A percentile compares a stretch with the other conserved stretches of the same genome.
Evolutionary conservation across 2,113 vertebrate genomes (phyloP).

Genomic region (Bombycilla garrulus): DNA sequence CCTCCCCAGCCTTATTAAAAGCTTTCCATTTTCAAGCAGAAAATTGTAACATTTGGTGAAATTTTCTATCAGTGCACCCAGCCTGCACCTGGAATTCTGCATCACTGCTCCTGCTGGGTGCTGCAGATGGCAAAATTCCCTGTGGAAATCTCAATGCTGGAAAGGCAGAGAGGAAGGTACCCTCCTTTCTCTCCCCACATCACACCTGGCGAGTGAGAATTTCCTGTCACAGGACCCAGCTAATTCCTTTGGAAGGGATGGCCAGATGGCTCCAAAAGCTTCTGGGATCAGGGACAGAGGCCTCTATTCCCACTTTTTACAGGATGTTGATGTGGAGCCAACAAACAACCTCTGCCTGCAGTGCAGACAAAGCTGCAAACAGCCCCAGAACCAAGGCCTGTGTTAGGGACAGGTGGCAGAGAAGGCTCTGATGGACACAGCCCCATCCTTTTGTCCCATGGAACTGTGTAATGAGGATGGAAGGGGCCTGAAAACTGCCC

Average conservation of each 20-base stretch:
- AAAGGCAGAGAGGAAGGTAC: neutral
- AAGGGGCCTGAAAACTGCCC: neutral
- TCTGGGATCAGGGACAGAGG: neutral
- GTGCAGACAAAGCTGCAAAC: neutral
- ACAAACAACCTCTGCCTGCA: neutral
- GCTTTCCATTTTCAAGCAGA: neutral
- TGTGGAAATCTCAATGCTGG: neutral
- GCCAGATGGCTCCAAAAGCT: neutral
- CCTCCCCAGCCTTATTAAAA: neutral
- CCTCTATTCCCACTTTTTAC: neutral
- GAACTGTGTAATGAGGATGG: neutral
- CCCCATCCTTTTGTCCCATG: neutral
- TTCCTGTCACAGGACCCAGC: neutral
- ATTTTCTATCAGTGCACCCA: neutral
- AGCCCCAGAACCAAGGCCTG: neutral
- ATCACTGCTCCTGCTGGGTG: neutral
- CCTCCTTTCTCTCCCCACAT: neutral
- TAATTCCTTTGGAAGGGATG: neutral
- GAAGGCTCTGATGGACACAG: neutral
- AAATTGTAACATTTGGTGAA: neutral
- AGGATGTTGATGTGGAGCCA: neutral
- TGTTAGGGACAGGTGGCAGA: neutral
- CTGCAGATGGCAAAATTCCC: neutral
- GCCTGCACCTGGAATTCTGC: neutral
- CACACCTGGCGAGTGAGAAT: neutral